These are phyloP conservation scores for Physeter macrocephalus DNA, from an alignment of 2,113 vertebrate species.

Conservation along the genomic window DNA sequence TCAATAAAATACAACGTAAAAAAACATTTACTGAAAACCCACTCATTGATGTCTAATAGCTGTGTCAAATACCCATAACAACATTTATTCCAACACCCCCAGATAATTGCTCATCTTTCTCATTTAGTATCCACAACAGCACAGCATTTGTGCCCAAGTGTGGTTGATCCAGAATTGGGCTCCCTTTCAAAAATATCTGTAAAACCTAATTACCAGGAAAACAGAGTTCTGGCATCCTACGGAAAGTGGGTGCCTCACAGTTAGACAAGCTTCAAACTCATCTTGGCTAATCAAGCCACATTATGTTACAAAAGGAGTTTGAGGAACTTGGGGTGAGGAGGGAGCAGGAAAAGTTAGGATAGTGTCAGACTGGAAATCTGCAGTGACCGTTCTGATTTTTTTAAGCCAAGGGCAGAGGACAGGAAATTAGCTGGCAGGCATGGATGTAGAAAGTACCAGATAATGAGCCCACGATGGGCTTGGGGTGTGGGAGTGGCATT, in stretches of 20 bases:
- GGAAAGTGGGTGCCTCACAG: constrained; percentile 56
- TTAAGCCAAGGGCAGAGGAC: background rate
- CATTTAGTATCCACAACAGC: constrained; percentile 66
- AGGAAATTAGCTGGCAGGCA: background rate
- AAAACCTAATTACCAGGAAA: constrained; percentile 73
- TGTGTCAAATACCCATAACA: constrained; percentile 67
- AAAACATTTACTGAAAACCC: constrained; percentile 69
- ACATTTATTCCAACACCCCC: constrained; percentile 64
- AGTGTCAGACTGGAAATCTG: background rate
- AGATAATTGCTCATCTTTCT: constrained; percentile 70
- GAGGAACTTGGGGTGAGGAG: background rate
- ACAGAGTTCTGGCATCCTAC: constrained; percentile 61
- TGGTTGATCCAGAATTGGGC: constrained; percentile 74
- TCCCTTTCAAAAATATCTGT: constrained; percentile 72
- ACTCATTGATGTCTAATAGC: constrained; percentile 70
- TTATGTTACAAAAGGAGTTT: constrained; percentile 39
- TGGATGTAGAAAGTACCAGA: background rate
- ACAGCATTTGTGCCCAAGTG: constrained; percentile 62
- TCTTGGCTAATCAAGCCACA: constrained; percentile 57
- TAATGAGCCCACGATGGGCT: background rate
- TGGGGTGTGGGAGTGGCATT: background rate
- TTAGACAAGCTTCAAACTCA: constrained; percentile 30
- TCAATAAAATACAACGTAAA: constrained; percentile 61
- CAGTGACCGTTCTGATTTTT: constrained; percentile 27
- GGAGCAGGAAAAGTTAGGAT: constrained; percentile 26